These are phyloP conservation scores for Pegoplata infirma DNA, from an alignment of 2,888 invertebrate species.

Conservation along the genomic window DNA sequence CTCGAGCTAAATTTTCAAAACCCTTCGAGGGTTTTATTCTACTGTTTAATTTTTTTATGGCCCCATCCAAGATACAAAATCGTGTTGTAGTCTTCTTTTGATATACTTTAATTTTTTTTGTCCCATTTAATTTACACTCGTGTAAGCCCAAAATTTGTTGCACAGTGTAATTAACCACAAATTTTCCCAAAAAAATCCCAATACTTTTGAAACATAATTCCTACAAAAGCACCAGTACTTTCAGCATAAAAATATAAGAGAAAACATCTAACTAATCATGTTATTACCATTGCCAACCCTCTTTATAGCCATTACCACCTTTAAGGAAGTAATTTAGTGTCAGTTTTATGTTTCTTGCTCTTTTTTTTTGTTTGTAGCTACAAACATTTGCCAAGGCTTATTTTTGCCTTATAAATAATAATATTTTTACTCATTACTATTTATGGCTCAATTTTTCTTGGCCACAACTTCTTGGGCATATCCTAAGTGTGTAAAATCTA, in stretches of 20 bases:
- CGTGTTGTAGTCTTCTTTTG: too few species aligned
- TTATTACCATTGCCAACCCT: slow-evolving; percentile 2
- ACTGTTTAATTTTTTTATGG: too few species aligned
- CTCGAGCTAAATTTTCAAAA: too few species aligned
- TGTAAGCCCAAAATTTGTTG: too few species aligned
- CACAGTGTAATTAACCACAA: too few species aligned
- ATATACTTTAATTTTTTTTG: too few species aligned
- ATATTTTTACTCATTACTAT: slow-evolving; percentile 18
- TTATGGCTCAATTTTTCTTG: slow-evolving; percentile 8
- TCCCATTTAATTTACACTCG: too few species aligned
- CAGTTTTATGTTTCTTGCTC: slow-evolving; percentile 17
- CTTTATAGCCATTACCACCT: slow-evolving; percentile 5
- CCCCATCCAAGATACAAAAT: too few species aligned
- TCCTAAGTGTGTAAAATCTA: not conserved
- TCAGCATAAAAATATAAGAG: not conserved
- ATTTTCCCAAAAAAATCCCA: too few species aligned
- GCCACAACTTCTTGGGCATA: not conserved
- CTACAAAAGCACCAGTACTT: not conserved
- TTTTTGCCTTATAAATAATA: slow-evolving; percentile 18
- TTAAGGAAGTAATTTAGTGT: slow-evolving; percentile 17
- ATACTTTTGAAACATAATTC: too few species aligned
- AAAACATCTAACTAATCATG: slow-evolving; percentile 17
- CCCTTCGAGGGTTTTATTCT: too few species aligned
- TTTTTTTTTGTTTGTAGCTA: not conserved
- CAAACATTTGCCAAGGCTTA: not conserved